Base-by-base conservation (phyloP, 2,888 invertebrate species). In the Beris chalybata region DNA sequence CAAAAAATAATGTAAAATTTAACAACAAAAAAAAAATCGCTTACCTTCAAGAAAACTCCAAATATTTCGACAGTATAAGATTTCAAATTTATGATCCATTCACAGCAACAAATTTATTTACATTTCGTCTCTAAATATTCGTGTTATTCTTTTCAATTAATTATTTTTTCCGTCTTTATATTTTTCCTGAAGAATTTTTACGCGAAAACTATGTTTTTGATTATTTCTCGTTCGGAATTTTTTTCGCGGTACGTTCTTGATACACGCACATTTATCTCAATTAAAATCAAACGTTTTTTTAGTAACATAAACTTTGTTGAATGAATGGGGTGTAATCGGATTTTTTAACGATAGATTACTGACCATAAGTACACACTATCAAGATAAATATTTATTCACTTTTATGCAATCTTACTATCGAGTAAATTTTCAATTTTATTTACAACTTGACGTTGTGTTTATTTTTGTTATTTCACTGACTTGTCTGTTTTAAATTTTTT, bases 391-490 rank as follows among this genome's bases (percentile, higher is more conserved):
- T 48, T 48, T 48, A n/a, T 12, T 48, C 15, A 13, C 15, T 15
- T 48, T 48, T 48, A 48, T 48, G n/a, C 15, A 13, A 13, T 48
- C 12, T 5, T 48, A 48, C 5, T 48, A 13, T 48, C 5, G 66
- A 67, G 68, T 70, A 70, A 50, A 53, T 64, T 47, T 54, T 59
- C 47, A 11, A 48, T 9, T 64, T 50, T 3, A 38, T 38, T 38
- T 38, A 38, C 38, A 38, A 22, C 22, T 56, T 57, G 38, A 31
- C 53, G 45, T 68, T 70, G 59, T 50, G 63, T 64, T 66, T 50
- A 65, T 55, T 58, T 69, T 70, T 66, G 59, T 65, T 55, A 30
- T 55, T 64, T 64, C 63, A 67, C 56, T 70, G 65, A 63, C 67
- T 68, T 57, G 66, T 66, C 66, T 64, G 68, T 67, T 64, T 68